These are phyloP conservation scores for Rotaria socialis DNA, from an alignment of 2,888 invertebrate species.

Conservation along the genomic window DNA sequence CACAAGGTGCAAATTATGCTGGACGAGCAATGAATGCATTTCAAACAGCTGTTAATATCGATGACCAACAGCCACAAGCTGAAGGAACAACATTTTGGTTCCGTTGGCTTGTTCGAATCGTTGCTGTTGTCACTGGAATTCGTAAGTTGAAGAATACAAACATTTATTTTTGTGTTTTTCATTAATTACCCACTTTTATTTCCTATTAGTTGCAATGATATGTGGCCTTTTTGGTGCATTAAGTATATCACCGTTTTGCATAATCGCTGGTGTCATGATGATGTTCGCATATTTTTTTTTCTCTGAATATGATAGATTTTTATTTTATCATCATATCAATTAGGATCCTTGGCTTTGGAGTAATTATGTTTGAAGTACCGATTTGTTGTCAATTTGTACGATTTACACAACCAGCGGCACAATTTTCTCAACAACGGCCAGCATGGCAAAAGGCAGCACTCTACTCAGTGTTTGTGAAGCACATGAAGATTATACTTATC, in stretches of 20 bases:
- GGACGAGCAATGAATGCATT: background rate
- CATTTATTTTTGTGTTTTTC: too few relatives aligned
- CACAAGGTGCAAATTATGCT: background rate
- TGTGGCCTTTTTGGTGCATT: background rate
- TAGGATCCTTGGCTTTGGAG: constrained; percentile 76
- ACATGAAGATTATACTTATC: background rate
- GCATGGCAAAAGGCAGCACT: constrained; percentile 81
- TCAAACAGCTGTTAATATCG: constrained; percentile 4
- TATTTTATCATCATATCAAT: background rate
- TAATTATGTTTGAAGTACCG: constrained; percentile 85
- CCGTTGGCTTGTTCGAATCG: background rate
- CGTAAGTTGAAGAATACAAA: background rate
- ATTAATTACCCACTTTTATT: background rate
- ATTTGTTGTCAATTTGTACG: constrained; percentile 94
- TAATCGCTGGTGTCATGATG: background rate
- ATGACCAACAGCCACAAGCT: background rate
- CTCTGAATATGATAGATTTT: background rate
- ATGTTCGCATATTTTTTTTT: background rate
- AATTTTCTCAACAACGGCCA: constrained; percentile 74
- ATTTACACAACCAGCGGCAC: constrained; percentile 79
- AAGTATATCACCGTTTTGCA: background rate
- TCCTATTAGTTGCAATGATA: background rate
- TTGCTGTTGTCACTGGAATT: background rate
- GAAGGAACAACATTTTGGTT: constrained; percentile 36
- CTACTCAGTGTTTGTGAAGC: constrained; percentile 73